phyloP scores from a whole-genome alignment of 2,888 invertebrate genomes.

The Morinoia aosen region DNA sequence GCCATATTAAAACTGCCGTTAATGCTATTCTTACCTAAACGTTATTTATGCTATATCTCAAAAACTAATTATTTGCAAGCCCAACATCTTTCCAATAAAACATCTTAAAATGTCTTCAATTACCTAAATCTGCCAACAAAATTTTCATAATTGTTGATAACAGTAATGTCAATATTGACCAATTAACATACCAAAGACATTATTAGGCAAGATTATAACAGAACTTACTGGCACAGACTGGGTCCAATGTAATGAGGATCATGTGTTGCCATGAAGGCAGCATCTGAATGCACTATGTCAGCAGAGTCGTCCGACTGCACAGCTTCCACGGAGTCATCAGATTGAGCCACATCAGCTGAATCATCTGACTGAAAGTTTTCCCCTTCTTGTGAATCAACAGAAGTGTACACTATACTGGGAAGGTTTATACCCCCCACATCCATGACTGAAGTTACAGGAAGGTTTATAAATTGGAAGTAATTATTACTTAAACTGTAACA shows the following conservation, averaged over 20 bases:
- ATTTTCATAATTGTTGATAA: too few species aligned
- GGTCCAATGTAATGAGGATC: conserved; percentile 58
- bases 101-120: too few species aligned
- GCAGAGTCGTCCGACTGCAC: conserved; percentile 63
- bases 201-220: not conserved
- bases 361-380: conserved; percentile 58
- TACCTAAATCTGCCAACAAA: too few species aligned
- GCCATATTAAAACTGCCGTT: too few species aligned
- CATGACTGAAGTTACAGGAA: not conserved
- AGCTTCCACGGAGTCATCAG: conserved; percentile 59
- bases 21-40: too few species aligned
- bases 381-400: not conserved
- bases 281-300: conserved; percentile 61
- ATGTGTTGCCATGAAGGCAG: conserved; percentile 58
- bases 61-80: too few species aligned
- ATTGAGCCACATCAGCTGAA: conserved; percentile 63
- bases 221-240: conserved; percentile 60
- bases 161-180: too few species aligned
- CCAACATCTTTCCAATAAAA: too few species aligned
- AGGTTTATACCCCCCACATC: conserved; percentile 13
- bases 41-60: too few species aligned
- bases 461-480: not conserved
- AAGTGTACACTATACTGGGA: conserved; percentile 34
- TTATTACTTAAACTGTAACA: not conserved
- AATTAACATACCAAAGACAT: too few species aligned